These are phyloP conservation scores for Drosophila rhopaloa DNA, from an alignment of 1,140 invertebrate genomes.

Conservation along the genomic window DNA sequence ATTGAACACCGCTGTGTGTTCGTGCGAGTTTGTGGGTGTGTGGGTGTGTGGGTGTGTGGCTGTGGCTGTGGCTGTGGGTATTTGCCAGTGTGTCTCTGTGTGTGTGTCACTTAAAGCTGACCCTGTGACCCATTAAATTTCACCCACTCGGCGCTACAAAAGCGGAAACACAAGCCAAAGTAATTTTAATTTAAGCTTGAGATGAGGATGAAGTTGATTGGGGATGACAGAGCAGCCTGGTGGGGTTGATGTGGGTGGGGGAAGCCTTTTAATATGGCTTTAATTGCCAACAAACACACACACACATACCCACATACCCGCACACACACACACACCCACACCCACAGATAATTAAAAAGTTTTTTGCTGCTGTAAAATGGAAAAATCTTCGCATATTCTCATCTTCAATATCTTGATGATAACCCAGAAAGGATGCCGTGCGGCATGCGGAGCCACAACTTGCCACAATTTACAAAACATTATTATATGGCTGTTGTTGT, in stretches of 20 bases:
- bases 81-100: constrained; percentile 9
- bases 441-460: constrained; percentile 17
- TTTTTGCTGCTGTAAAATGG: constrained; percentile 29
- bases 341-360: constrained; percentile 45
- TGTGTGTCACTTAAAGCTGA: constrained; percentile 44
- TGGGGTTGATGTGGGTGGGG: neutral
- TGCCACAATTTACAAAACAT: constrained; percentile 59
- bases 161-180: constrained; percentile 41
- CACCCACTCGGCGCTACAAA: constrained; percentile 6
- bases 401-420: constrained; percentile 34
- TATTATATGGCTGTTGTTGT: constrained; percentile 45
- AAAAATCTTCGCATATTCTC: constrained; percentile 47
- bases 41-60: constrained; percentile 3
- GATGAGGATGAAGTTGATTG: constrained; percentile 42
- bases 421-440: neutral
- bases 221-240: constrained; percentile 21
- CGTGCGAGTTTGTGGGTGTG: constrained; percentile 13
- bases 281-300: constrained; percentile 49
- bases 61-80: neutral
- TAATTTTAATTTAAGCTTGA: constrained; percentile 42
- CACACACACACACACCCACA: neutral
- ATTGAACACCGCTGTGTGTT: constrained; percentile 40
- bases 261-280: constrained; percentile 35
- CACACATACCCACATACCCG: neutral
- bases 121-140: constrained; percentile 58